Evolutionary conservation across 2,113 vertebrate genomes (phyloP).

Genomic region (Caranx melampygus): DNA sequence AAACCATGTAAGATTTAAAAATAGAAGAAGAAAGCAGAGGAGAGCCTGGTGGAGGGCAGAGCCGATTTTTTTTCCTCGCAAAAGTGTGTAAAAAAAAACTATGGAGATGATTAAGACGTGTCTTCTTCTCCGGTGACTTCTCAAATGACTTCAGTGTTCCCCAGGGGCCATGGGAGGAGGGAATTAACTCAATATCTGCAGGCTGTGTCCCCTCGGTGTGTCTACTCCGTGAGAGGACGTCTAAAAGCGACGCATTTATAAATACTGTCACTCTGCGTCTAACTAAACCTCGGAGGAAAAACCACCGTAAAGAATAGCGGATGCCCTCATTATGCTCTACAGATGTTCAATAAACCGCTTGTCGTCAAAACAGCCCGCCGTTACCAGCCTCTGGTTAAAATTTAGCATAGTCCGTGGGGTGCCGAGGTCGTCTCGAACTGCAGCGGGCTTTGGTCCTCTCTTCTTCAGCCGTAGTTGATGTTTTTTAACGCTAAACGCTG

Average conservation of each 20-base stretch:
- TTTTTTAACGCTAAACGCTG: constrained; percentile 70
- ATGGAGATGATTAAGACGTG: constrained; percentile 68
- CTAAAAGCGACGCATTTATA: constrained; percentile 69
- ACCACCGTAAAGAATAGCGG: constrained; percentile 74
- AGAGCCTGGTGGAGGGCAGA: constrained; percentile 29
- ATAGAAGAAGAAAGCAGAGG: constrained; percentile 22
- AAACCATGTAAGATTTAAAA: constrained; percentile 74
- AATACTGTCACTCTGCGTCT: constrained; percentile 72
- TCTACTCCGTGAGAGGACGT: constrained; percentile 41
- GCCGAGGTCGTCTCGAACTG: constrained; percentile 49
- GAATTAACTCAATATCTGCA: constrained; percentile 51
- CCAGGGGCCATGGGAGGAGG: constrained; percentile 66
- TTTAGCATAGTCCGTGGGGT: constrained; percentile 64
- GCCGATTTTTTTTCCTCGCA: constrained; percentile 43
- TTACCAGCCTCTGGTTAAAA: constrained; percentile 31
- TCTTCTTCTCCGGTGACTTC: constrained; percentile 72
- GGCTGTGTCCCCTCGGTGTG: constrained; percentile 52
- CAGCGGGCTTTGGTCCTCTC: constrained; percentile 45
- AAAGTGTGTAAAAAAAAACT: constrained; percentile 44
- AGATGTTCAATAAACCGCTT: constrained; percentile 77
- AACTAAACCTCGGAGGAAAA: constrained; percentile 67
- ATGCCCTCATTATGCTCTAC: constrained; percentile 82
- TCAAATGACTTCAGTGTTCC: constrained; percentile 76
- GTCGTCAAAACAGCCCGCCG: constrained; percentile 62
- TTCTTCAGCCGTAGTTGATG: constrained; percentile 50